These are phyloP conservation scores for Microctenopoma stevenorrisi DNA, from an alignment of 2,797 vertebrate genomes.

Conservation along the genomic window DNA sequence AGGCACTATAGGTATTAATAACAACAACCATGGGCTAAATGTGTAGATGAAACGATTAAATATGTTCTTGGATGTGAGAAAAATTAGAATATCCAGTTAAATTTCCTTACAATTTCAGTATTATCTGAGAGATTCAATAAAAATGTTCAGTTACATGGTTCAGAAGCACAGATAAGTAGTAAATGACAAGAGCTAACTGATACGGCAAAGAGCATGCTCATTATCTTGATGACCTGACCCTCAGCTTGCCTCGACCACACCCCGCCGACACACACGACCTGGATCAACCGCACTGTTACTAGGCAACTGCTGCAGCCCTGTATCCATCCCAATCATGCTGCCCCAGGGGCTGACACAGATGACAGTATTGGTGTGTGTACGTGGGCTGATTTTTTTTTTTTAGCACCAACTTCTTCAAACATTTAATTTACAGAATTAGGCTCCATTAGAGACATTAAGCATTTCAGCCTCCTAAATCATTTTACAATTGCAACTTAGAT, in stretches of 20 bases:
- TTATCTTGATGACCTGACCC: slow-evolving; percentile 61
- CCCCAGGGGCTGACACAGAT: slow-evolving; percentile 47
- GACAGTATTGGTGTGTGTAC: slow-evolving; percentile 22
- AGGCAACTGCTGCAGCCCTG: slow-evolving; percentile 58
- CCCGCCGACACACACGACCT: slow-evolving; percentile 4
- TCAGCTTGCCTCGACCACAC: slow-evolving; percentile 31
- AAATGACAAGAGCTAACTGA: slow-evolving; percentile 53
- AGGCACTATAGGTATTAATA: slow-evolving; percentile 3
- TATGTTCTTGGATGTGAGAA: background rate
- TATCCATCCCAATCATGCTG: slow-evolving; percentile 43
- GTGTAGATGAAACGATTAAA: slow-evolving; percentile 4
- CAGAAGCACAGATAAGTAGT: slow-evolving; percentile 32
- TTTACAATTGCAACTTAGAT: background rate
- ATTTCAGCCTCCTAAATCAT: background rate
- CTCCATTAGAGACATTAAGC: slow-evolving; percentile 4
- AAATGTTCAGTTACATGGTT: slow-evolving; percentile 20
- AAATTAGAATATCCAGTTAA: background rate
- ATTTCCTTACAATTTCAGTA: slow-evolving; percentile 20
- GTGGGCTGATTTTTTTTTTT: slow-evolving; percentile 19
- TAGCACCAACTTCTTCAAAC: slow-evolving; percentile 3
- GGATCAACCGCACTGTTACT: slow-evolving; percentile 58
- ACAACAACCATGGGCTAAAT: background rate
- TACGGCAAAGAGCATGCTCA: slow-evolving; percentile 44
- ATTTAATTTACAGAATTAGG: background rate
- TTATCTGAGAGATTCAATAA: slow-evolving; percentile 28